Evolutionary conservation across 2,797 vertebrate genomes (phyloP), one percentile per base, ranked within the genome.

Genomic region (Enteromius afrohamiltoni): DNA sequence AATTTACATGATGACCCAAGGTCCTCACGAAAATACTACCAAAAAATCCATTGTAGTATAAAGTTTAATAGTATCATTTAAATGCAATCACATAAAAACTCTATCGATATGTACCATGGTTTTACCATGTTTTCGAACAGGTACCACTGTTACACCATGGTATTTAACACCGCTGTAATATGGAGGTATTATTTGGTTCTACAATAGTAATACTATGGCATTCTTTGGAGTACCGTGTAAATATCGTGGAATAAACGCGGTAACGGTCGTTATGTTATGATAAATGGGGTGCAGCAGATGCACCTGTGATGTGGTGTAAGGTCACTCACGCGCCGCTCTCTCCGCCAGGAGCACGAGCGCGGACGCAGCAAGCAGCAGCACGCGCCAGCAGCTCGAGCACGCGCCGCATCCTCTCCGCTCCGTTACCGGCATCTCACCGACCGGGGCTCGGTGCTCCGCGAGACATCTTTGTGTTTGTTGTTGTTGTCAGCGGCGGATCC

Each of bases 311-410:
- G 65, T 11, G 29, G 14, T 47, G 0, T 45, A 42, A 42, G 29
- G 77, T 88, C 89, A 96, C 95, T 96, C 94, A 96, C 95, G 92
- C 87, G 94, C 90, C 89, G 85, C 92, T 91, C 95, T 91, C 86
- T 96, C 95, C 86, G 93, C 94, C 88, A 93, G 88, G 81, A 95
- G 93, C 9, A 95, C 91, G 86, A 95, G 90, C 88, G 92, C 94
- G 84, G 95, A 94, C 87, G 71, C 92, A 76, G 91, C 93, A 88
- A 95, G 89, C 81, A 96, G 94, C 29, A 85, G 74, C 88, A 93
- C 92, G 88, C 95, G 95, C 91, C 94, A 96, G 90, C 93, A 92
- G 53, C 29, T 93, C 94, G 34, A 92, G 88, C 93, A 94, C 93
- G 89, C 94, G 93, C 14, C 92, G 92, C 83, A 92, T 89, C 90